A percentile compares a stretch with the other conserved stretches of the same genome.
phyloP scores from a whole-genome alignment of 1,140 invertebrate genomes.

The Trinorchestia longiramus region DNA sequence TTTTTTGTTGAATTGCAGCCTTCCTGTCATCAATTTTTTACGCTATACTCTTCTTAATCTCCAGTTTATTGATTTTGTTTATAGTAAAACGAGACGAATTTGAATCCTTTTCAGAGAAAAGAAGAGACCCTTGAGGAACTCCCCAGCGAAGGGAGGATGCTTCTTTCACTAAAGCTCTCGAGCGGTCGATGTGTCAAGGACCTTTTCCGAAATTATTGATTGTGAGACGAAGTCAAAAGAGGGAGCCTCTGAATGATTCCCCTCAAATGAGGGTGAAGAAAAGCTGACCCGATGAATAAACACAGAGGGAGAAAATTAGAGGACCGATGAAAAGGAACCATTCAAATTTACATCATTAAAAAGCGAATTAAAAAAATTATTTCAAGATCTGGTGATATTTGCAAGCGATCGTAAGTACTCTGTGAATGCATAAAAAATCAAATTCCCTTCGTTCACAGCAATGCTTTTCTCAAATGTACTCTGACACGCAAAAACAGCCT shows the following conservation, averaged over 20 bases:
- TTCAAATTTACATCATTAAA: background rate
- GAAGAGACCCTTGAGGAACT: background rate
- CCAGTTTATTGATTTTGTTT: background rate
- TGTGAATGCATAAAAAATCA: background rate
- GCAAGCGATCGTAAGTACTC: background rate
- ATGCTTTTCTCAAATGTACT: background rate
- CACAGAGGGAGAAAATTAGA: background rate
- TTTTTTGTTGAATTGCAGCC: too few relatives aligned
- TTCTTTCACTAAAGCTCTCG: background rate
- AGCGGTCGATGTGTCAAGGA: constrained; percentile 14
- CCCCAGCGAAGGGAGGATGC: background rate
- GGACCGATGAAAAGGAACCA: background rate
- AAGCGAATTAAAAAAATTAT: background rate
- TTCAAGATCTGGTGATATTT: background rate
- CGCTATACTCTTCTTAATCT: too few relatives aligned
- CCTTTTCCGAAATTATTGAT: background rate
- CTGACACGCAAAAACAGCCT: background rate
- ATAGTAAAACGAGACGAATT: background rate
- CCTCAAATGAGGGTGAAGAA: background rate
- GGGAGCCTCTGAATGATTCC: background rate
- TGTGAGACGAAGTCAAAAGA: background rate
- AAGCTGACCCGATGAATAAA: background rate
- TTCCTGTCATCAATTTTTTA: too few relatives aligned
- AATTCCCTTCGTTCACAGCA: background rate
- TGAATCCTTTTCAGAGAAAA: background rate